These are phyloP conservation scores for Bellardia bayeri DNA, from an alignment of 2,888 invertebrate species.

Conservation along the genomic window DNA sequence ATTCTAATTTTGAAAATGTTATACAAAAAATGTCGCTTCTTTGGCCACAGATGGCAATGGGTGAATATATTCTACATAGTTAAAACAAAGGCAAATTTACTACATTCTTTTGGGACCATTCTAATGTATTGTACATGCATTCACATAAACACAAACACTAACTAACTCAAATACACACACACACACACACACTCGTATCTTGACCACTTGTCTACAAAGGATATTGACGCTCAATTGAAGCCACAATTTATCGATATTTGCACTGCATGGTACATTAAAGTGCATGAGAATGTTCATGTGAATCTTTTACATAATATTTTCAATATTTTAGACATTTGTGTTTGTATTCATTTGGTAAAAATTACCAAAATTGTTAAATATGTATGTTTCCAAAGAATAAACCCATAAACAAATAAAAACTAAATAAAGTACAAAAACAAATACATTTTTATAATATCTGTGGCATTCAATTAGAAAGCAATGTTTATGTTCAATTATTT, in stretches of 20 bases:
- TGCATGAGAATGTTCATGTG: conserved; percentile 33
- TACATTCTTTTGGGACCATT: too few species aligned
- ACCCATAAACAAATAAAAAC: conserved; percentile 23
- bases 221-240: conserved; percentile 70
- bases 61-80: too few species aligned
- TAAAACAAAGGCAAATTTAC: too few species aligned
- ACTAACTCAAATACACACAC: not conserved
- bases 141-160: not conserved
- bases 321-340: not conserved
- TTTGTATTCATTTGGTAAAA: conserved; percentile 12
- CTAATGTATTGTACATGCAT: not conserved
- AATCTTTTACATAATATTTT: conserved; percentile 2
- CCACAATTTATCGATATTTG: conserved; percentile 68
- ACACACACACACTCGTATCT: conserved; percentile 12
- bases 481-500: conserved; percentile 72
- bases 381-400: conserved; percentile 20
- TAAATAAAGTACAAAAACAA: conserved; percentile 27
- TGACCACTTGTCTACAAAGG: conserved; percentile 68
- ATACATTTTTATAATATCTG: conserved; percentile 28
- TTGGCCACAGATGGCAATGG: too few species aligned
- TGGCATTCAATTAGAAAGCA: conserved; percentile 66
- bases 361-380: conserved; percentile 8
- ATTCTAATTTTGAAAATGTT: too few species aligned
- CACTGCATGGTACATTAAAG: conserved; percentile 46
- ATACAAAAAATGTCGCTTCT: too few species aligned